A percentile compares a stretch with the other conserved stretches of the same genome.
phyloP scores from a whole-genome alignment of 2,888 invertebrate genomes.

The Caenorhabditis zanzibari region DNA sequence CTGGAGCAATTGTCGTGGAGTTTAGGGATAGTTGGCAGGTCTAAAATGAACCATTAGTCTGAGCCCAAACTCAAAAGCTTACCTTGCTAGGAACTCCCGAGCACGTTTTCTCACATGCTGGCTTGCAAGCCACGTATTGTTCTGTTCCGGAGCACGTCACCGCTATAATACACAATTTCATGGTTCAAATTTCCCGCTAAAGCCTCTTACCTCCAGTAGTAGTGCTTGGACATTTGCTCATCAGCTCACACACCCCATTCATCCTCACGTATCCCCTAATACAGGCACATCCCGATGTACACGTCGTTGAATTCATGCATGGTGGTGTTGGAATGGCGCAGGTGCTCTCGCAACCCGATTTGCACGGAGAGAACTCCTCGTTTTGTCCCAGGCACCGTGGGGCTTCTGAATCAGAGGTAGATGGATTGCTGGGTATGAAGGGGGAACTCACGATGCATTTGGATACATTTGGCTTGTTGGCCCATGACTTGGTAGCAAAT shows the following conservation, averaged over 20 bases:
- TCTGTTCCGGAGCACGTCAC: constrained; percentile 52
- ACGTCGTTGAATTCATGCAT: constrained; percentile 48
- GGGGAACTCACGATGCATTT: constrained; percentile 27
- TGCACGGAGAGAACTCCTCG: constrained; percentile 51
- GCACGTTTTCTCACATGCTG: constrained; percentile 50
- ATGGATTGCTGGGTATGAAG: no score
- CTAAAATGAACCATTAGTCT: constrained; percentile 18
- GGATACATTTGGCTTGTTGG: constrained; percentile 46
- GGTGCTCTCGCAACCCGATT: constrained; percentile 49
- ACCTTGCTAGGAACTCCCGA: constrained; percentile 22
- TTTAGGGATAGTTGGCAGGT: background rate
- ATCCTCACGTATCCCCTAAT: constrained; percentile 48
- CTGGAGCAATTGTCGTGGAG: constrained; percentile 7
- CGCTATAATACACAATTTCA: constrained; percentile 4
- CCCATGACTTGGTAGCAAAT: constrained; percentile 53
- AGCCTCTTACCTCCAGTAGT: constrained; percentile 16
- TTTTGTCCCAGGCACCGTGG: constrained; percentile 41
- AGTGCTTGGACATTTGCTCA: constrained; percentile 17
- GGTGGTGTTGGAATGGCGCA: constrained; percentile 23
- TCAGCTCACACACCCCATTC: constrained; percentile 41
- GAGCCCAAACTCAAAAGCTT: background rate
- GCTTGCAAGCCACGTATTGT: constrained; percentile 34
- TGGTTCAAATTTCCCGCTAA: no score
- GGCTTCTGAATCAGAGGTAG: constrained; percentile 46
- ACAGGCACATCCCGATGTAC: constrained; percentile 53